Conservation (phyloP, 1,140 invertebrate species). For the Sinella curviseta region DNA sequence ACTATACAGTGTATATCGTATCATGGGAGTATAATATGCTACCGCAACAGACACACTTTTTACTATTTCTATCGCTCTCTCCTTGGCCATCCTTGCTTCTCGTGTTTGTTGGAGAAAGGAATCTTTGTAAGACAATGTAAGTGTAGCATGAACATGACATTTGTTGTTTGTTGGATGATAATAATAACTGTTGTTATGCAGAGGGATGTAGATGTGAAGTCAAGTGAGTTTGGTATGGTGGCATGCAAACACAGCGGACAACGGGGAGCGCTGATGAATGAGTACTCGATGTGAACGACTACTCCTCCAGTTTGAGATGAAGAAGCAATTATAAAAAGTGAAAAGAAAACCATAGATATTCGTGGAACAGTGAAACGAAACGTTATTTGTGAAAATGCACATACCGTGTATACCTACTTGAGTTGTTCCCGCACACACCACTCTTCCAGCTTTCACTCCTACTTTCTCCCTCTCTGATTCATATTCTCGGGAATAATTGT, state of each 20-base stretch:
- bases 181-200: constrained; percentile 3
- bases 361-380: neutral
- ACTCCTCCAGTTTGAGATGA: neutral
- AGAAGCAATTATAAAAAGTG: neutral
- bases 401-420: too few species aligned
- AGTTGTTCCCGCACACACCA: too few species aligned
- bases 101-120: neutral
- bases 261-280: neutral
- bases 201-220: constrained; percentile 1
- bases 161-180: neutral
- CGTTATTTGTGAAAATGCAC: neutral
- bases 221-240: neutral
- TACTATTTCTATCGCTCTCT: neutral
- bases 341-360: neutral
- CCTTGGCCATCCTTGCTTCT: too few species aligned
- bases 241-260: neutral
- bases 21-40: neutral
- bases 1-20: neutral
- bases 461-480: neutral
- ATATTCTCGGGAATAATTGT: neutral
- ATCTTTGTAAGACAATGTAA: constrained; percentile 6
- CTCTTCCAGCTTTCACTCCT: too few species aligned
- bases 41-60: neutral
- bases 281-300: neutral
- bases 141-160: constrained; percentile 21